Evolutionary conservation across 2,113 vertebrate genomes (phyloP).

Genomic region (Leucopsar rothschildi): DNA sequence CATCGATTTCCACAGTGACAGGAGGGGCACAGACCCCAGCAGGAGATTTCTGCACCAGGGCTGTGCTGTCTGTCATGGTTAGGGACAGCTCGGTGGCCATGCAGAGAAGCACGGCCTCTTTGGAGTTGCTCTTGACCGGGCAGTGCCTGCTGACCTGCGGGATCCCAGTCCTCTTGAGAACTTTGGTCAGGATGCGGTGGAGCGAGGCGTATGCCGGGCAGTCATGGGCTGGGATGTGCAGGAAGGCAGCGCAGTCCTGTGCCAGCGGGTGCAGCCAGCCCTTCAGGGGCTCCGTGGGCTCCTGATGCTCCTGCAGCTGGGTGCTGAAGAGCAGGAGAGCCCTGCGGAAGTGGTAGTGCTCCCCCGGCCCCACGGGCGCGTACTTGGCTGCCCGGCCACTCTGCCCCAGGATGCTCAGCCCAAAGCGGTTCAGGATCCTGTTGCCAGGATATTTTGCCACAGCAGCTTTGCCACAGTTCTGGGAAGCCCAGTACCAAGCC

Average conservation of each 20-base stretch:
- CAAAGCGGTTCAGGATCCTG: conserved; percentile 83
- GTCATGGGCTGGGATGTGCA: conserved; percentile 69
- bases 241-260: conserved; percentile 68
- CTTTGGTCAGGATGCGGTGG: conserved; percentile 72
- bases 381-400: conserved; percentile 37
- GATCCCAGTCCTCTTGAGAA: conserved; percentile 72
- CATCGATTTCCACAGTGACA: conserved; percentile 66
- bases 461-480: conserved; percentile 46
- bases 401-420: conserved; percentile 77
- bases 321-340: conserved; percentile 74
- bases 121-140: conserved; percentile 73
- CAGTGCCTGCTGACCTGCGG: conserved; percentile 70
- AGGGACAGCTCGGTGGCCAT: conserved; percentile 72
- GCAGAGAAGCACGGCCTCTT: conserved; percentile 78
- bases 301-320: conserved; percentile 58
- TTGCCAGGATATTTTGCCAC: conserved; percentile 77
- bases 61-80: conserved; percentile 34
- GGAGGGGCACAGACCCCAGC: conserved; percentile 12
- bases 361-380: conserved; percentile 21
- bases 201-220: conserved; percentile 72
- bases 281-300: not conserved
- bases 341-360: conserved; percentile 80
- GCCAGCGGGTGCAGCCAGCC: conserved; percentile 69
- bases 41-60: conserved; percentile 47
- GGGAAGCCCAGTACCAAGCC: conserved; percentile 75